A percentile compares a stretch with the other conserved stretches of the same genome.
These are phyloP conservation scores for Schizothorax lantsangensis DNA, from an alignment of 2,797 vertebrate genomes.

Conservation along the genomic window DNA sequence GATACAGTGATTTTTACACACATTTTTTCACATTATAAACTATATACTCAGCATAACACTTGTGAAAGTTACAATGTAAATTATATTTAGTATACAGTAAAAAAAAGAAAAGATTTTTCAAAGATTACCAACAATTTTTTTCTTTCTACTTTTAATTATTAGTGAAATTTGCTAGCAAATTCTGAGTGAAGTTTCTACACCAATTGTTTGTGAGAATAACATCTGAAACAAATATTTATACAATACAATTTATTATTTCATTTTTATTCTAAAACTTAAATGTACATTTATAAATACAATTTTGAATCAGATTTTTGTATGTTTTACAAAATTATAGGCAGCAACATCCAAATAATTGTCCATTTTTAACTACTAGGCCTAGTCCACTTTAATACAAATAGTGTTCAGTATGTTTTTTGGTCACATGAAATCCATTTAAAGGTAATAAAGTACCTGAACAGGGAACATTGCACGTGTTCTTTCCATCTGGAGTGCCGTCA, in stretches of 20 bases:
- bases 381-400: background rate
- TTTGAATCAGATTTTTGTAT: background rate
- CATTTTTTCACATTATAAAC: background rate
- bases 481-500: slow-evolving; percentile 54
- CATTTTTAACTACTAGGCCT: background rate
- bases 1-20: background rate
- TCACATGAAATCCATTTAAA: background rate
- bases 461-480: slow-evolving; percentile 48
- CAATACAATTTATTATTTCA: no score
- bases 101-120: no score
- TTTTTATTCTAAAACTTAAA: background rate
- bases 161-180: no score
- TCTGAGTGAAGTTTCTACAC: no score
- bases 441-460: slow-evolving; percentile 49
- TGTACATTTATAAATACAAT: background rate
- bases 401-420: background rate
- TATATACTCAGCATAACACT: background rate
- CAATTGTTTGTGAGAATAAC: no score
- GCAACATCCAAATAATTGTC: background rate
- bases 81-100: no score
- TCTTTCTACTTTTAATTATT: no score
- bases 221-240: no score
- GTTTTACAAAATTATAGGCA: background rate
- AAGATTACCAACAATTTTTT: no score
- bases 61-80: background rate